Conservation (phyloP, 2,888 invertebrate species). For the Sarcophaga variegata region DNA sequence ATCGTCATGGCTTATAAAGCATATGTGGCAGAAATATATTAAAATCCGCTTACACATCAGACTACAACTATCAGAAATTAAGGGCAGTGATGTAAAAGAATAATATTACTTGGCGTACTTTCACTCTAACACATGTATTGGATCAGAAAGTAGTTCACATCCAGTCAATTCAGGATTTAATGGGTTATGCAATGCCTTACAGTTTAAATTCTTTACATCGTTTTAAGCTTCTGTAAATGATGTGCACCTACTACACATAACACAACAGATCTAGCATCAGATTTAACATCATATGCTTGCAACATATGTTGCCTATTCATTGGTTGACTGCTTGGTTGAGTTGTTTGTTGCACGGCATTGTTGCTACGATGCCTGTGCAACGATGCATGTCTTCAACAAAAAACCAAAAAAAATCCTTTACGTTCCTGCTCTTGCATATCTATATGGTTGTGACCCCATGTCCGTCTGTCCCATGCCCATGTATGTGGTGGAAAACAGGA, state of each 20-base stretch:
- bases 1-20: slow-evolving; percentile 60
- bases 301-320: slow-evolving; percentile 59
- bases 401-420: slow-evolving; percentile 16
- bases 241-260: background rate
- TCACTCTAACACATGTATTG: background rate
- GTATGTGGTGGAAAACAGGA: slow-evolving; percentile 47
- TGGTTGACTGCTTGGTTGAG: slow-evolving; percentile 51
- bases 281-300: slow-evolving; percentile 26
- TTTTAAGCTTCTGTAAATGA: background rate
- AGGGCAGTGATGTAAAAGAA: background rate
- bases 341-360: slow-evolving; percentile 37
- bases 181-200: too few species aligned
- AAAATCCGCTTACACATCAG: slow-evolving; percentile 64
- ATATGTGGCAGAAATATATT: slow-evolving; percentile 69
- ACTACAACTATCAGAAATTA: background rate
- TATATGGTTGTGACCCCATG: background rate
- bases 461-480: background rate
- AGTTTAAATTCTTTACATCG: background rate
- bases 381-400: slow-evolving; percentile 53
- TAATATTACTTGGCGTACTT: background rate
- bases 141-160: background rate
- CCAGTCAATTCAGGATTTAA: too few species aligned
- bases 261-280: slow-evolving; percentile 12
- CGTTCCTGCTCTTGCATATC: slow-evolving; percentile 17
- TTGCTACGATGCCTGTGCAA: slow-evolving; percentile 52